phyloP scores from a whole-genome alignment of 30 jellyfish, hydroid and myxozoan genomes.

The Hydra vulgaris region DNA sequence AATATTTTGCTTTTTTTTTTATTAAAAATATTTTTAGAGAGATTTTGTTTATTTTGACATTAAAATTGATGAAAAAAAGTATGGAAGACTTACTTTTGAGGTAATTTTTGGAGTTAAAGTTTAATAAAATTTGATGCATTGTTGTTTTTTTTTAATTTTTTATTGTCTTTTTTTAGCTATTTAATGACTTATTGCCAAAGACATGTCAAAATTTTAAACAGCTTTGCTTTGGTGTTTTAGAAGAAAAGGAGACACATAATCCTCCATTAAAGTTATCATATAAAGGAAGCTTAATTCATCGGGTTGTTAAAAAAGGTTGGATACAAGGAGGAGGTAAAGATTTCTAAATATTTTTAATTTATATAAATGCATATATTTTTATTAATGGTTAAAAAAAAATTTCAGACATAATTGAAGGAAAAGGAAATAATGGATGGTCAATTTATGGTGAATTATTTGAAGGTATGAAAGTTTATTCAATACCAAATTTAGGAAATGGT shows the following conservation, averaged over 20 bases:
- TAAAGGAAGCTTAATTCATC: constrained; percentile 46
- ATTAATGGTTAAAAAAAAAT: neutral
- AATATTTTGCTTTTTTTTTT: too few relatives aligned
- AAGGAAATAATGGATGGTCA: constrained; percentile 93
- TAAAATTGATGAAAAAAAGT: constrained; percentile 42
- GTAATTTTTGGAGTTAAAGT: too few relatives aligned
- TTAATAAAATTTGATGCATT: neutral
- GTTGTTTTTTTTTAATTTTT: too few relatives aligned
- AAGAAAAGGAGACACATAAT: constrained; percentile 32
- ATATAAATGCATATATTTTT: neutral
- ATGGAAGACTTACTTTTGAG: constrained; percentile 57
- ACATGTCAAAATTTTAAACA: constrained; percentile 83
- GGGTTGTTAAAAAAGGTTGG: constrained; percentile 92
- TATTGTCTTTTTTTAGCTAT: constrained; percentile 31
- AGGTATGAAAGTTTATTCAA: constrained; percentile 38
- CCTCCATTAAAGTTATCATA: constrained; percentile 61
- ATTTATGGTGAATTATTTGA: constrained; percentile 69
- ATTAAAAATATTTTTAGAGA: constrained; percentile 30
- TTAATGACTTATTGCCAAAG: constrained; percentile 56
- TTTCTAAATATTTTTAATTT: neutral
- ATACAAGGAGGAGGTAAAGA: constrained; percentile 88
- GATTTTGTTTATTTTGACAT: constrained; percentile 52
- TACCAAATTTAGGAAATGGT: too few relatives aligned
- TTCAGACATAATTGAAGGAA: constrained; percentile 70
- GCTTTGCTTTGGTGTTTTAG: constrained; percentile 57